Evolutionary conservation across 2,113 vertebrate genomes (phyloP), one percentile per base, ranked within the genome.

Genomic region (Phyllostomus hastatus): DNA sequence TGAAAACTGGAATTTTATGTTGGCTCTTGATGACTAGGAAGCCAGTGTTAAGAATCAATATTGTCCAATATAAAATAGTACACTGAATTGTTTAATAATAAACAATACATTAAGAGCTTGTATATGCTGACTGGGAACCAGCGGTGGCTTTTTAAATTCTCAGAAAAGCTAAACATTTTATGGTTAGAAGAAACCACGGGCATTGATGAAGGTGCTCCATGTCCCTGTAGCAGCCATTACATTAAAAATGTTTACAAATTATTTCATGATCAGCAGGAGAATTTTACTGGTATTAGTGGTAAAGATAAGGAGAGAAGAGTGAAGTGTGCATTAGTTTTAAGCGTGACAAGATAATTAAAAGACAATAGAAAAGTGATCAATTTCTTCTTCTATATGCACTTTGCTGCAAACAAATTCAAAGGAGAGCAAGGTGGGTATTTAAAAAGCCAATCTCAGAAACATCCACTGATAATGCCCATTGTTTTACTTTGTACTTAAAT

Each of bases 401-500:
- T 95, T 81, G 66, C 95, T 97, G 95, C 89, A 97, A 93, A 97
- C 38, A 79, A 83, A 93, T 43, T 80, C 33, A 46, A 92, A 88
- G 96, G 57, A 83, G 73, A 97, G 76, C 61, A 82, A 89, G 93
- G 19, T 24, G 54, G 76, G 48, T 97, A 91, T 89, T 83, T 92
- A 75, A 91, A 97, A 97, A 95, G 90, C 95, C 80, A 78, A 92
- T 33, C 5, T 83, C 54, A 73, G 64, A 90, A 96, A 96, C 66
- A 31, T 5, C 83, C 89, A 91, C 82, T 94, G 82, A 97, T 93
- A 98, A 98, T 88, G 91, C 95, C 97, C 97, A 38, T 78, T 88
- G 54, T 83, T 94, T 97, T 93, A 94, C 97, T 78, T 92, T 66
- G 95, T 97, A 97, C 95, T 98, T 98, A 98, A 98, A 99, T 98